Conservation (phyloP, 2,888 invertebrate species). For the Abrostola triplasia region DNA sequence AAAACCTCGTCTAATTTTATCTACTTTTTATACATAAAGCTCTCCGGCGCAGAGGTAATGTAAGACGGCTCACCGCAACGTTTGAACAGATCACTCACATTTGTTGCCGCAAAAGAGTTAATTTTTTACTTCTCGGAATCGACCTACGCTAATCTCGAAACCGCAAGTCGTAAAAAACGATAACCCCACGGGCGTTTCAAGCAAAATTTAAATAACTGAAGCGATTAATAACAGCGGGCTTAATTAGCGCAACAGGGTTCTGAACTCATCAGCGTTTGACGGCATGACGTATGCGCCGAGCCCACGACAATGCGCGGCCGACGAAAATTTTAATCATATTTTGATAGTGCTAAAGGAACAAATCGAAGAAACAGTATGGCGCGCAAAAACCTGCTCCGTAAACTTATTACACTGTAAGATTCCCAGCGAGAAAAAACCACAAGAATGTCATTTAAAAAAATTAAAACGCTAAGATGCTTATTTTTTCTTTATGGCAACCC, state of each 20-base stretch:
- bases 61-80: constrained; percentile 54
- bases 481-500: constrained; percentile 85
- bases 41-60: constrained; percentile 45
- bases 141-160: constrained; percentile 80
- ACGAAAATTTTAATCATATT: constrained; percentile 71
- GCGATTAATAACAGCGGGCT: constrained; percentile 80
- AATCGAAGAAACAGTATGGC: constrained; percentile 70
- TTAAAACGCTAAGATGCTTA: constrained; percentile 83
- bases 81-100: constrained; percentile 69
- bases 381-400: constrained; percentile 80
- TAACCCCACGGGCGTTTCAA: constrained; percentile 72
- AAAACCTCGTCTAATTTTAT: constrained; percentile 77
- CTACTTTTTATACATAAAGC: constrained; percentile 56
- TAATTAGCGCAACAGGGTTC: constrained; percentile 80
- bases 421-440: constrained; percentile 86
- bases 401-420: constrained; percentile 82
- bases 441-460: constrained; percentile 88
- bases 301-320: constrained; percentile 73
- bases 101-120: constrained; percentile 70
- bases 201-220: constrained; percentile 82
- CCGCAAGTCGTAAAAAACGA: constrained; percentile 82
- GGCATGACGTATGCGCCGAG: constrained; percentile 73
- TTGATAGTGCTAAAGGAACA: constrained; percentile 67
- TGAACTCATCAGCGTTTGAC: constrained; percentile 77
- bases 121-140: constrained; percentile 82